Percentiles rank a stretch among this genome's conserved stretches.
Evolutionary conservation across 2,888 invertebrate genomes (phyloP).

Genomic region (Lordiphosa andalusiaca): DNA sequence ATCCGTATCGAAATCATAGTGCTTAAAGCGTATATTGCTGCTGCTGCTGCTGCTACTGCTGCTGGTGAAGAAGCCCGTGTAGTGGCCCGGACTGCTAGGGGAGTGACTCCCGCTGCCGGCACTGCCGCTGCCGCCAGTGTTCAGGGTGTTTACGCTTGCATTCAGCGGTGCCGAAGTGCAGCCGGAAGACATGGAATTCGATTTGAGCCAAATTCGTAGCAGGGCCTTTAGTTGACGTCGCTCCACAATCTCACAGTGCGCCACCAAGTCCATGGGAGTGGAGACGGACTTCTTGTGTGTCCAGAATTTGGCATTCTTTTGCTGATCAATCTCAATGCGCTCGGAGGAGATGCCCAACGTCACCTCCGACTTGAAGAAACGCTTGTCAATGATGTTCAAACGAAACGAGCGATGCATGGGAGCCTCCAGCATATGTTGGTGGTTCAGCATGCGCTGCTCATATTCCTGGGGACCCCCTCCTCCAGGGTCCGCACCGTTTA

Average conservation of each 20-base stretch:
- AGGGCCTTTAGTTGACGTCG: constrained; percentile 86
- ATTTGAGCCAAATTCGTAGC: constrained; percentile 86
- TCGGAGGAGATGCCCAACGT: constrained; percentile 94
- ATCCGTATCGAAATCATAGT: constrained; percentile 93
- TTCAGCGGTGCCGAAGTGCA: constrained; percentile 54
- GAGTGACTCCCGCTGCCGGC: constrained; percentile 47
- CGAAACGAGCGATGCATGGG: constrained; percentile 91
- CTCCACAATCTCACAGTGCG: constrained; percentile 91
- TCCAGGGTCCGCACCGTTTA: constrained; percentile 40
- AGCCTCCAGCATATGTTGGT: constrained; percentile 90
- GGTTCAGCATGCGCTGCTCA: constrained; percentile 85
- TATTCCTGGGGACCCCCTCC: constrained; percentile 77
- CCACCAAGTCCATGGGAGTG: constrained; percentile 92
- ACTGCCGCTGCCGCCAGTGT: constrained; percentile 25
- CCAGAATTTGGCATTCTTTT: constrained; percentile 84
- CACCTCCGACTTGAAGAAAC: constrained; percentile 90
- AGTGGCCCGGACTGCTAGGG: constrained; percentile 76
- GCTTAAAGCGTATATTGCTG: constrained; percentile 85
- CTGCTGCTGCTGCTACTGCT: constrained; percentile 27
- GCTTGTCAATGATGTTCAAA: constrained; percentile 89
- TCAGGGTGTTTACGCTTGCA: constrained; percentile 41
- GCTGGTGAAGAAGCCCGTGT: constrained; percentile 40
- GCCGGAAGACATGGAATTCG: constrained; percentile 73
- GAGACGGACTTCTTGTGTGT: constrained; percentile 89
- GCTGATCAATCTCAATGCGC: constrained; percentile 93